phyloP scores from a whole-genome alignment of 2,113 vertebrate species.

The Calcarius ornatus region DNA sequence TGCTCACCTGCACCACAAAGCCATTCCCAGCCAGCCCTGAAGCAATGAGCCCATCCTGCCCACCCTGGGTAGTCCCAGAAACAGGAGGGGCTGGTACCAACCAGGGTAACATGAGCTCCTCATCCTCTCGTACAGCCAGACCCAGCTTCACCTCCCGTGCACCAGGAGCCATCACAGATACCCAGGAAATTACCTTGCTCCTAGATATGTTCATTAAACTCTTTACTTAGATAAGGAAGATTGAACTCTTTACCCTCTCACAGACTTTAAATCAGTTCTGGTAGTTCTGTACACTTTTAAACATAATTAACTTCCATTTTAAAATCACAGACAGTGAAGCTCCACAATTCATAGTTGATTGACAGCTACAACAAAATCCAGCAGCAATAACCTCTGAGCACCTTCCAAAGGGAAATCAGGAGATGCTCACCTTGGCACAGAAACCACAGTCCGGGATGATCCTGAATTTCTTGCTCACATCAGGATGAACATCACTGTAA shows the following conservation, averaged over 20 bases:
- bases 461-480: not conserved
- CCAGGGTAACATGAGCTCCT: not conserved
- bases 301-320: not conserved
- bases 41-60: not conserved
- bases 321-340: not conserved
- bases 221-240: not conserved
- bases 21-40: not conserved
- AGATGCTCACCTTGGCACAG: not conserved
- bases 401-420: not conserved
- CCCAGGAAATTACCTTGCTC: not conserved
- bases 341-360: not conserved
- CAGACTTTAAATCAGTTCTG: not conserved
- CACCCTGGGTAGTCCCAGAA: not conserved
- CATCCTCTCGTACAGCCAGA: not conserved
- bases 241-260: not conserved
- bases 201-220: not conserved
- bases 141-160: not conserved
- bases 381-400: not conserved
- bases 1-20: not conserved
- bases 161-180: not conserved
- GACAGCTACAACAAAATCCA: not conserved
- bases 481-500: rapidly evolving
- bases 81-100: not conserved
- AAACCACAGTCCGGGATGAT: not conserved
- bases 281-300: not conserved